Evolutionary conservation across 2,113 vertebrate genomes (phyloP), one percentile per base, ranked within the genome.

Genomic region (Galeopterus variegatus): DNA sequence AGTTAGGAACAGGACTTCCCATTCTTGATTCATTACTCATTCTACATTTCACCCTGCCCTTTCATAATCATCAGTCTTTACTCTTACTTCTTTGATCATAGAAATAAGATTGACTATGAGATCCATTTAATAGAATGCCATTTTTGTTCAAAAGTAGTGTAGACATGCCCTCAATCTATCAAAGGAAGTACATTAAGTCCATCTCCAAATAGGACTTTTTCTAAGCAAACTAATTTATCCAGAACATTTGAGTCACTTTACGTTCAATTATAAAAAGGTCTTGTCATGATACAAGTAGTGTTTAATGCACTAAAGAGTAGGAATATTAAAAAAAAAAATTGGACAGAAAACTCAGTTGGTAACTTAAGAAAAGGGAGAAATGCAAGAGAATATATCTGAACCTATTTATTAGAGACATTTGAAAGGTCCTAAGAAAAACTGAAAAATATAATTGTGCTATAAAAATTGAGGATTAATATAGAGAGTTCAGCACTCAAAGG

Each of bases 101-200:
- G 77, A 97, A 93, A 96, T 88, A 75, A 87, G 92, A 28, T 76
- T 58, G 65, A 84, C 45, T 84, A 23, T 79, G 50, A 93, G 79
- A 93, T 62, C 2, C 26, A 73, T 75, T 73, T 95, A 93, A 79
- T 41, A 97, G 56, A 81, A 89, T 64, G 36, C 23, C 65, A 95
- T 83, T 90, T 98, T 92, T 76, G 89, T 79, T 97, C 81, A 93
- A 82, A 95, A 33, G 83, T 41, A 84, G 48, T 93, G n/a, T 89
- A 90, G 89, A 72, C 10, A 83, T 90, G 76, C 50, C 56, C 36
- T 95, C 65, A 58, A 7, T 88, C 69, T 80, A 90, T 56, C 87
- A 90, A 89, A 95, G 70, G 60, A 86, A 93, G 87, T 84, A 36
- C 4, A 93, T 90, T 62, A 96, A 89, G 52, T 83, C 64, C 60